Conservation (phyloP, 2,113 vertebrate genomes). For the Mohoua ochrocephala region DNA sequence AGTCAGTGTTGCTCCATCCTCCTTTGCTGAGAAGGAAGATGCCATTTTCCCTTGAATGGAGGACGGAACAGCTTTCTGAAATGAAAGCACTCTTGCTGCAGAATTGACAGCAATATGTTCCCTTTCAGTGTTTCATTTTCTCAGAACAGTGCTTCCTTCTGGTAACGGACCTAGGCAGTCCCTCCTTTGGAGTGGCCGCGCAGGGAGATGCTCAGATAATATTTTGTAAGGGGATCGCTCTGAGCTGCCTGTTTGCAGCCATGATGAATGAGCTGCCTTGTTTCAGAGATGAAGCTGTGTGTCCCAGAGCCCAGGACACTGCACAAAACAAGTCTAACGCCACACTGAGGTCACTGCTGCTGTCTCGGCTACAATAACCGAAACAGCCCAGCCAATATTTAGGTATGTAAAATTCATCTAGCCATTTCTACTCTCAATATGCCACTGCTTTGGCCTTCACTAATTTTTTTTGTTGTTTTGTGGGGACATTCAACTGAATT, state of each 20-base stretch:
- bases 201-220: neutral
- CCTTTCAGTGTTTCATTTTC: neutral
- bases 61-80: neutral
- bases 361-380: neutral
- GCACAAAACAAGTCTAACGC: neutral
- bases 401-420: neutral
- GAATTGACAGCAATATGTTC: neutral
- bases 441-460: neutral
- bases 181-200: neutral
- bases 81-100: neutral
- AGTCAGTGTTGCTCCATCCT: neutral
- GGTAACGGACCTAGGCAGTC: neutral
- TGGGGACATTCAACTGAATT: neutral
- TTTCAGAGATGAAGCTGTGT: neutral
- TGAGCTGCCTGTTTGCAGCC: neutral
- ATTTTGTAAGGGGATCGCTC: neutral
- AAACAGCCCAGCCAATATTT: neutral
- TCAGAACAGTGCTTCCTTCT: neutral
- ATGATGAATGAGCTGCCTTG: neutral
- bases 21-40: neutral
- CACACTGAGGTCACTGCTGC: neutral
- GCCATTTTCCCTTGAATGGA: neutral
- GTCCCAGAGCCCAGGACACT: neutral
- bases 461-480: neutral
- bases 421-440: neutral